These are phyloP conservation scores for Subanguina moxae DNA, from an alignment of 1,140 invertebrate genomes.

Conservation along the genomic window DNA sequence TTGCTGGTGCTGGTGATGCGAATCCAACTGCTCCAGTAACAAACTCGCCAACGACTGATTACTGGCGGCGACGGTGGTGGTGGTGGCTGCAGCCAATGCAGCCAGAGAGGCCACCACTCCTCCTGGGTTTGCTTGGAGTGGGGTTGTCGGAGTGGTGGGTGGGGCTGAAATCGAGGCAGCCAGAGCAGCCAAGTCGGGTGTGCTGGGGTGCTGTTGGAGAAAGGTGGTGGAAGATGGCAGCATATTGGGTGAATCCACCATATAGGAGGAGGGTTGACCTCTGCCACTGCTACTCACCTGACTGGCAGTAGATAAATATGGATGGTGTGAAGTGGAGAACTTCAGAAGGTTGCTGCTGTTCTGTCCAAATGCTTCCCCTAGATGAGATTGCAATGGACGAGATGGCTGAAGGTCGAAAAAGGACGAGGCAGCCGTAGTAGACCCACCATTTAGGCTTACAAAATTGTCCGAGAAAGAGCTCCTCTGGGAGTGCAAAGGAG, in stretches of 20 bases:
- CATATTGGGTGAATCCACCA: not conserved
- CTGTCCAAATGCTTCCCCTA: not conserved
- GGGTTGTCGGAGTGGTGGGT: not conserved
- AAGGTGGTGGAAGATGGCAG: not conserved
- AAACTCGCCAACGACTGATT: not conserved
- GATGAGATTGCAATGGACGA: not conserved
- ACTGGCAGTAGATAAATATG: not conserved
- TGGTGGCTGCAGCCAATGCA: not conserved
- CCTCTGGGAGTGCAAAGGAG: slow-evolving; percentile 17
- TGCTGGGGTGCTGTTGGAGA: not conserved
- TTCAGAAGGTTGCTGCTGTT: not conserved
- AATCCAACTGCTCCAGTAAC: slow-evolving; percentile 3
- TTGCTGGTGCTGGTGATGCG: not conserved
- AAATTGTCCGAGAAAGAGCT: slow-evolving; percentile 25
- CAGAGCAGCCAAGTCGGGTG: not conserved
- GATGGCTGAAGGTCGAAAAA: not conserved
- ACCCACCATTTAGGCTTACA: not conserved
- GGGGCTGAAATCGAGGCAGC: not conserved
- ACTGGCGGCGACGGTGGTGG: not conserved
- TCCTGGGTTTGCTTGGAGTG: not conserved
- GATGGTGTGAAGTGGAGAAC: not conserved
- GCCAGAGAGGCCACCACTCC: not conserved
- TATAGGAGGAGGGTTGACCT: not conserved
- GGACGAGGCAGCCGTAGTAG: not conserved
- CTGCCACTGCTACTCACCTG: not conserved